Evolutionary conservation across 1,140 invertebrate genomes (phyloP).

Genomic region (Psix sp.): DNA sequence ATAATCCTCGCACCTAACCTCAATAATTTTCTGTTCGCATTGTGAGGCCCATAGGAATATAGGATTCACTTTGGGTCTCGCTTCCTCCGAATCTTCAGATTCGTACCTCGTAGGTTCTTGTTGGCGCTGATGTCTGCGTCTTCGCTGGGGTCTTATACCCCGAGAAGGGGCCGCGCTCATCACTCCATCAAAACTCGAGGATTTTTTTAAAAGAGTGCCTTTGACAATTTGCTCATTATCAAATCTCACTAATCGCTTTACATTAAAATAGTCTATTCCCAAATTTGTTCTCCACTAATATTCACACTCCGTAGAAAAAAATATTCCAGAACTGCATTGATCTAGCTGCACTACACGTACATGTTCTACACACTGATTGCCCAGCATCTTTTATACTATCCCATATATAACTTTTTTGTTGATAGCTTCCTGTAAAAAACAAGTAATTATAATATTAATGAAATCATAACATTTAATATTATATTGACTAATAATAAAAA

Average conservation of each 20-base stretch:
- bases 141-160: slow-evolving; percentile 75
- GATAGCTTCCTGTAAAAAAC: too few relatives aligned
- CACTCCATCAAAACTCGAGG: slow-evolving; percentile 74
- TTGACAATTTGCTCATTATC: slow-evolving; percentile 1
- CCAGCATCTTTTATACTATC: too few relatives aligned
- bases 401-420: too few relatives aligned
- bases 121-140: slow-evolving; percentile 64
- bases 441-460: too few relatives aligned
- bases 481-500: too few relatives aligned
- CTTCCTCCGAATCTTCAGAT: slow-evolving; percentile 61
- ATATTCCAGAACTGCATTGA: too few relatives aligned
- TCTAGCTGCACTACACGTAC: too few relatives aligned
- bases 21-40: slow-evolving; percentile 85
- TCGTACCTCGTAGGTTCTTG: slow-evolving; percentile 17
- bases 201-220: slow-evolving; percentile 51
- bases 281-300: background rate
- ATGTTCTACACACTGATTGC: too few relatives aligned
- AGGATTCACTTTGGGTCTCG: slow-evolving; percentile 82
- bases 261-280: too few relatives aligned
- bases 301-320: too few relatives aligned
- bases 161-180: slow-evolving; percentile 75
- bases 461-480: too few relatives aligned
- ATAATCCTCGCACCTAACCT: slow-evolving; percentile 90
- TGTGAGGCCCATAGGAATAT: slow-evolving; percentile 90
- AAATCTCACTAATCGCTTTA: background rate